Evolutionary conservation across 2,888 invertebrate genomes (phyloP).

Genomic region (Listrodromus nycthemerus): DNA sequence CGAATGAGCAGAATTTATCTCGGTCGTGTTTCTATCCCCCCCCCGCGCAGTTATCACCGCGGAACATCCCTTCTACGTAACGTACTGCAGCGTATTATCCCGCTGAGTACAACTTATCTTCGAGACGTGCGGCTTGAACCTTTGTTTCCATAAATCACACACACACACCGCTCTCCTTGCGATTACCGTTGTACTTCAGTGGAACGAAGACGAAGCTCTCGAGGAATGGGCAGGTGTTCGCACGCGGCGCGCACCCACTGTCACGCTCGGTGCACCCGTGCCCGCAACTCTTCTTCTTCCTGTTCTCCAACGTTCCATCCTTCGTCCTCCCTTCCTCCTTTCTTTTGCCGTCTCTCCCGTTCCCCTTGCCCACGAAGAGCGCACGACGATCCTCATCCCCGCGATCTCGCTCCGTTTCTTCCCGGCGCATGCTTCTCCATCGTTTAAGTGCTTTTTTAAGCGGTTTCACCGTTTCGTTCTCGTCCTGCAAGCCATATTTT

Average conservation of each 20-base stretch:
- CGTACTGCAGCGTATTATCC: constrained; percentile 21
- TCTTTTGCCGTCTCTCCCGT: constrained; percentile 42
- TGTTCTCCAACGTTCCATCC: constrained; percentile 71
- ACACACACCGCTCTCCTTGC: constrained; percentile 23
- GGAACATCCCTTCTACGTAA: constrained; percentile 20
- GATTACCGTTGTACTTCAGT: constrained; percentile 38
- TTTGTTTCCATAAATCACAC: constrained; percentile 65
- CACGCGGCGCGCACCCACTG: constrained; percentile 80
- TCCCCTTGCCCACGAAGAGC: constrained; percentile 43
- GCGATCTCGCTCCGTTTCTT: constrained; percentile 50
- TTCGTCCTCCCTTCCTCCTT: constrained; percentile 57
- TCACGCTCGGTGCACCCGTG: constrained; percentile 83
- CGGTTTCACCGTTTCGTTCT: constrained; percentile 80
- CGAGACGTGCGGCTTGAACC: constrained; percentile 30
- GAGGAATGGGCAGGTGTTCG: constrained; percentile 83
- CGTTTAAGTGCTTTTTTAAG: constrained; percentile 82
- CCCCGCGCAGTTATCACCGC: background rate
- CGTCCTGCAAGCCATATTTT: constrained; percentile 63
- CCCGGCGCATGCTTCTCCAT: constrained; percentile 63
- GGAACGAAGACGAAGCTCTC: constrained; percentile 64
- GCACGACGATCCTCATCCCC: constrained; percentile 34
- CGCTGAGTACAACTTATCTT: constrained; percentile 24
- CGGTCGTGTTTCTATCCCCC: background rate
- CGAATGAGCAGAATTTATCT: background rate
- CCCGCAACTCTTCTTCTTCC: constrained; percentile 74